These are phyloP conservation scores for Patiria pectinifera DNA, from an alignment of 53 echinoderm and acorn worm genomes.

Conservation along the genomic window DNA sequence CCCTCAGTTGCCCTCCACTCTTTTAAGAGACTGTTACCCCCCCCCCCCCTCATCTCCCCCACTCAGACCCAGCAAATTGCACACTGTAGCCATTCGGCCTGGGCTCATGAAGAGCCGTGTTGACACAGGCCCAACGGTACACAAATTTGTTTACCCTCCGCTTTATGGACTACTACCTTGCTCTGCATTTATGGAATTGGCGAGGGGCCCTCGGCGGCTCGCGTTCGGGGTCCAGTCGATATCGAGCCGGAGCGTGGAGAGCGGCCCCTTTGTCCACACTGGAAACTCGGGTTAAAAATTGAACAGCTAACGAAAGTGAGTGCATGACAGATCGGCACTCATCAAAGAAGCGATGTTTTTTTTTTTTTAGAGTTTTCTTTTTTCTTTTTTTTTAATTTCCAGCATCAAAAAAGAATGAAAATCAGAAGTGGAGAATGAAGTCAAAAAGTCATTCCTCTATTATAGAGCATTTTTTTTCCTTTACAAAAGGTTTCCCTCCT, in stretches of 20 bases:
- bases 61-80: constrained; percentile 22
- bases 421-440: constrained; percentile 11
- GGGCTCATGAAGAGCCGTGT: constrained; percentile 35
- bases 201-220: constrained; percentile 9
- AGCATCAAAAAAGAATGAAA: background rate
- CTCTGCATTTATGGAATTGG: constrained; percentile 50
- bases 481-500: background rate
- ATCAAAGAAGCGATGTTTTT: constrained; percentile 29
- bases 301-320: constrained; percentile 65
- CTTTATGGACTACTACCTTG: constrained; percentile 49
- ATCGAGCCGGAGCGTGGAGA: background rate
- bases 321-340: constrained; percentile 42
- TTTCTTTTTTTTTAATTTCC: background rate
- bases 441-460: constrained; percentile 9
- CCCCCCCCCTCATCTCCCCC: background rate
- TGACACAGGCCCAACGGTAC: constrained; percentile 50
- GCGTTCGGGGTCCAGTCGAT: constrained; percentile 7
- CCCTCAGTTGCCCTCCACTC: constrained; percentile 46
- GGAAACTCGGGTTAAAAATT: constrained; percentile 60
- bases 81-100: constrained; percentile 21
- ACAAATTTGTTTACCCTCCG: constrained; percentile 61
- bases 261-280: constrained; percentile 51
- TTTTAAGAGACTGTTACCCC: background rate
- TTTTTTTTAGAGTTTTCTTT: background rate
- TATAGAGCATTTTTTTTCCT: background rate